Base-by-base conservation (phyloP, 2,113 vertebrate genomes). In the Apodemus sylvaticus region DNA sequence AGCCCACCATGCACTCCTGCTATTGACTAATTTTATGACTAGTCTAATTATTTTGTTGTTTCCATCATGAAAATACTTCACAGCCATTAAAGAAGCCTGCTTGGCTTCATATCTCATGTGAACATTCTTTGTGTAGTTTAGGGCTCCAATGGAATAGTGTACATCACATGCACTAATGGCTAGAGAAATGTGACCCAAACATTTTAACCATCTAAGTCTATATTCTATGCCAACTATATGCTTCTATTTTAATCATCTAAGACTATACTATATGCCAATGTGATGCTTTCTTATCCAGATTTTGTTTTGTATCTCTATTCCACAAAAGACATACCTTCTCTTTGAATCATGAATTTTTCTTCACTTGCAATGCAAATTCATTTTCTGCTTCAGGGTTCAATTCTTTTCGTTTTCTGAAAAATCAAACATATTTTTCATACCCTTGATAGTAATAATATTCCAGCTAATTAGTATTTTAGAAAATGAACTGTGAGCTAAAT, bases 11-110 rank as follows among this genome's bases (percentile, higher is more conserved):
- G 42, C 42, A 14, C 31, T 60, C 13, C 26, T 60, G 6, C 20
- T 34, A 58, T 20, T 94, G 85, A 8, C 34, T 73, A 71, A 82
- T 88, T 96, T 96, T 95, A 66, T 92, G 93, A 89, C 68, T 96
- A 51, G n/a, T 76, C 3, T 74, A 88, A 87, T 94, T 78, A 53
- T 29, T 89, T 83, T 78, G 64, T 58, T 91, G 29, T 82, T 85
- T 86, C 34, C n/a, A 11, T 36, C 4, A 3, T 26, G 42, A 39
- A 70, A 81, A 93, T 70, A 0, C 31, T 31, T 83, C 45, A 7
- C 11, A 79, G 26, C 5, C 51, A 36, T 83, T 70, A 86, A 39
- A 26, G 19, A 74, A 10, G 4, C 3, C 81, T 66, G 26, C 64
- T 76, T 92, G 24, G 45, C 34, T 91, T 60, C 12, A 2, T 48